A percentile compares a stretch with the other conserved stretches of the same genome.
These are phyloP conservation scores for Leptothorax acervorum DNA, from an alignment of 2,888 invertebrate genomes.

Conservation along the genomic window DNA sequence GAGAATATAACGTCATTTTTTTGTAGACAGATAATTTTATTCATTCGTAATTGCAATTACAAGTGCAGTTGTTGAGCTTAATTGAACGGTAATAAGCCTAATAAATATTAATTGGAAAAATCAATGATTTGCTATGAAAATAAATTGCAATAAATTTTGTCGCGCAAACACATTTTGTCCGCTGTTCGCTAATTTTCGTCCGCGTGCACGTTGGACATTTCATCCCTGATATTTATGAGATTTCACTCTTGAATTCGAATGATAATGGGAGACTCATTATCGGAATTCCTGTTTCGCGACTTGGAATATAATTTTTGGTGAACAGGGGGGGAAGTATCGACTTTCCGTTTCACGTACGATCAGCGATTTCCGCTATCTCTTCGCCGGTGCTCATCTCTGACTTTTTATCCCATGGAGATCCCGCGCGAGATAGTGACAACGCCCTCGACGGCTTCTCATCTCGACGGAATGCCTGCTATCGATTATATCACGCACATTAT, in stretches of 20 bases:
- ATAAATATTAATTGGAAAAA: slow-evolving; percentile 30
- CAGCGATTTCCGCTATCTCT: slow-evolving; percentile 34
- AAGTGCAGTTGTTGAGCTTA: neutral
- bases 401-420: slow-evolving; percentile 60
- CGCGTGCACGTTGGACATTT: neutral
- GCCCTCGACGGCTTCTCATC: slow-evolving; percentile 66
- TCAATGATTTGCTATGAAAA: neutral
- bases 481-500: slow-evolving; percentile 70
- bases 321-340: neutral
- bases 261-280: neutral
- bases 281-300: neutral
- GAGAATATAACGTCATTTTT: neutral
- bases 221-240: neutral
- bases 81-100: slow-evolving; percentile 2
- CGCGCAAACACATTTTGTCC: neutral
- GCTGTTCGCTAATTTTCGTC: neutral
- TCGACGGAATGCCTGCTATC: slow-evolving; percentile 62
- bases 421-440: slow-evolving; percentile 63
- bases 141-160: neutral
- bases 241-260: too few relatives aligned
- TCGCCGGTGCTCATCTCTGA: slow-evolving; percentile 39
- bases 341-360: slow-evolving; percentile 28
- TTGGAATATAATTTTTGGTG: neutral
- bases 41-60: slow-evolving; percentile 6
- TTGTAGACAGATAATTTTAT: slow-evolving; percentile 7